These are phyloP conservation scores for Oscheius myriophilus DNA, from an alignment of 2,888 invertebrate species.

Conservation along the genomic window DNA sequence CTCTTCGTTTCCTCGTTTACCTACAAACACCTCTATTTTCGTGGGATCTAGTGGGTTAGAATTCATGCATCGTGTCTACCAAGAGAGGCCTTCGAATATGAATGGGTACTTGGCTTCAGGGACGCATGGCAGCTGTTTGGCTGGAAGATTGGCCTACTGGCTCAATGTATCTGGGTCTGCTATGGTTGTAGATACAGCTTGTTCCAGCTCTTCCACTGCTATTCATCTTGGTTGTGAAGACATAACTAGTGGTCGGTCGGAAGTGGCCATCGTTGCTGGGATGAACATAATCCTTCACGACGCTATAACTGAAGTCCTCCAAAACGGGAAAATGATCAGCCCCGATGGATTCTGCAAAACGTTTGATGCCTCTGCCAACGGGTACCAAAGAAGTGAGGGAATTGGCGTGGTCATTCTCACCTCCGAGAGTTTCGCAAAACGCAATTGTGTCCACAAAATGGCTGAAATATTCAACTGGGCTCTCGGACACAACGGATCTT, in stretches of 20 bases:
- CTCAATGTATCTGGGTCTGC: constrained; percentile 95
- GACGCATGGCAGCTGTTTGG: constrained; percentile 87
- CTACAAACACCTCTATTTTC: constrained; percentile 91
- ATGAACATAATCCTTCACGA: constrained; percentile 66
- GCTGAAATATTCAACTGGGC: constrained; percentile 24
- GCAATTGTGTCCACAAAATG: constrained; percentile 5
- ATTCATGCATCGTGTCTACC: constrained; percentile 36
- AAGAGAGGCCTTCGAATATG: constrained; percentile 31
- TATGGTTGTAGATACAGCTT: constrained; percentile 93
- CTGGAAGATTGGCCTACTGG: constrained; percentile 89
- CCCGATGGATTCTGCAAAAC: constrained; percentile 56
- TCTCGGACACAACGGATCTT: constrained; percentile 66
- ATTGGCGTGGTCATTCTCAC: constrained; percentile 37
- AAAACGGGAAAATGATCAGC: constrained; percentile 63
- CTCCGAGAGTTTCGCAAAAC: constrained; percentile 5
- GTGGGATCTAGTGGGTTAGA: constrained; percentile 79
- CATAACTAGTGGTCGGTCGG: constrained; percentile 75
- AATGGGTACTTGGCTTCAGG: constrained; percentile 87
- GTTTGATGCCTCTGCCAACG: constrained; percentile 70
- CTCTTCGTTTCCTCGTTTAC: constrained; percentile 78
- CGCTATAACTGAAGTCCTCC: constrained; percentile 62
- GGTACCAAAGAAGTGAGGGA: constrained; percentile 70
- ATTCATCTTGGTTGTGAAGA: constrained; percentile 73
- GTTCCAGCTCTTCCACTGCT: constrained; percentile 87
- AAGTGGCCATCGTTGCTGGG: constrained; percentile 66